These are phyloP conservation scores for Rhinichthys osculus DNA, from an alignment of 2,797 vertebrate genomes.

Conservation along the genomic window DNA sequence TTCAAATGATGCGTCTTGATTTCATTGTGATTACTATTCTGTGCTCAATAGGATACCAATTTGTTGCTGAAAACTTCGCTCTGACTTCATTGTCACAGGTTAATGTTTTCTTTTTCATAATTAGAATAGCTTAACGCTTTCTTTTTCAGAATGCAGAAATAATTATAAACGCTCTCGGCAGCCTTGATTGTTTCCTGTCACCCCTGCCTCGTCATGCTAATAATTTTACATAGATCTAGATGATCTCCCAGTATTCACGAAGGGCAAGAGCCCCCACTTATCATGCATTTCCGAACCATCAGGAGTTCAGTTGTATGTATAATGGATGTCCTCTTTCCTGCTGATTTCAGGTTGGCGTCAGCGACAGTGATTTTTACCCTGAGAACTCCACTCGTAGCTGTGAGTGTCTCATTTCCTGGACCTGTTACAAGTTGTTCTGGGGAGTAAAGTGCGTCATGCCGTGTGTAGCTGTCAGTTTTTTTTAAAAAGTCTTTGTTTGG, in stretches of 20 bases:
- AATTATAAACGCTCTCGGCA: conserved; percentile 71
- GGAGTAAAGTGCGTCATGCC: conserved; percentile 14
- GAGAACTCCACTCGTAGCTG: conserved; percentile 7
- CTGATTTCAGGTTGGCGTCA: conserved; percentile 9
- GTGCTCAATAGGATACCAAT: conserved; percentile 67
- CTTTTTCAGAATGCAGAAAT: conserved; percentile 70
- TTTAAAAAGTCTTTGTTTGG: neutral
- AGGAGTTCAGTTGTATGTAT: conserved; percentile 66
- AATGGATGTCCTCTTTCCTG: conserved; percentile 65
- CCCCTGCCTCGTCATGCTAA: conserved; percentile 65
- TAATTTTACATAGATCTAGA: conserved; percentile 72
- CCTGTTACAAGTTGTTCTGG: neutral
- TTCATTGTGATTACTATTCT: conserved; percentile 56
- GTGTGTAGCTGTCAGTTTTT: conserved; percentile 6
- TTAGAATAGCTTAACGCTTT: conserved; percentile 25
- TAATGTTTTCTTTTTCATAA: conserved; percentile 65
- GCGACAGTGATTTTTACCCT: conserved; percentile 11
- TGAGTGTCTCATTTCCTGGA: conserved; percentile 37
- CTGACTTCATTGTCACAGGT: conserved; percentile 66
- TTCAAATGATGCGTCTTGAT: conserved; percentile 41
- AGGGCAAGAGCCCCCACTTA: conserved; percentile 66
- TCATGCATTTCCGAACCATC: conserved; percentile 67
- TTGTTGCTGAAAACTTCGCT: conserved; percentile 71
- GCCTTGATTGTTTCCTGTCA: conserved; percentile 72
- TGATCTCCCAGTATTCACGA: conserved; percentile 72